These are phyloP conservation scores for Sesia apiformis DNA, from an alignment of 2,888 invertebrate species.

Conservation along the genomic window DNA sequence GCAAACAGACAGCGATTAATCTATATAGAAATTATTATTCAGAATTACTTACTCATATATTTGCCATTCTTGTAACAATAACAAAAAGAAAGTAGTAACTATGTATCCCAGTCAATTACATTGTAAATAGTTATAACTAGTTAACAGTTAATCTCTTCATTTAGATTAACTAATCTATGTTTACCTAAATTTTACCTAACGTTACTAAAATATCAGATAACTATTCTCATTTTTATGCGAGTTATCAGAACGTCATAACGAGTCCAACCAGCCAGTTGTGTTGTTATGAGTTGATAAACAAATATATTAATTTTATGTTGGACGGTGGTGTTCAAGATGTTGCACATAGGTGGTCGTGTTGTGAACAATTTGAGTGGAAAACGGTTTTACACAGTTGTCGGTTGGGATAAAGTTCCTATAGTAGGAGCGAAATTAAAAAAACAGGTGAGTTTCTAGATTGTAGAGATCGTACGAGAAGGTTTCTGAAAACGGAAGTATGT, in stretches of 20 bases:
- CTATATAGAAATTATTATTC: too few relatives aligned
- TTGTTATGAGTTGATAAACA: slow-evolving; percentile 6
- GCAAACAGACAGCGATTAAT: too few relatives aligned
- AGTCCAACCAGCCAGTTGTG: slow-evolving; percentile 5
- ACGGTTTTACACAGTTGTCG: slow-evolving; percentile 36
- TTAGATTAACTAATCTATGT: too few relatives aligned
- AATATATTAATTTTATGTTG: background rate
- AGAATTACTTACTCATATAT: too few relatives aligned
- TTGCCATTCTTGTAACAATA: too few relatives aligned
- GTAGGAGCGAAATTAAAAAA: slow-evolving; percentile 4
- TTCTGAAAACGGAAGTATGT: too few relatives aligned
- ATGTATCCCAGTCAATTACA: too few relatives aligned
- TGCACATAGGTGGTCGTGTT: slow-evolving; percentile 27
- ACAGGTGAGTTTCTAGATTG: background rate
- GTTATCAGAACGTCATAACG: slow-evolving; percentile 9
- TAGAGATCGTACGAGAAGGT: background rate
- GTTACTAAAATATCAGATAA: slow-evolving; percentile 12
- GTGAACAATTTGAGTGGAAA: slow-evolving; percentile 26
- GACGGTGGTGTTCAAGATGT: slow-evolving; percentile 3
- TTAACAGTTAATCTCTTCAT: too few relatives aligned
- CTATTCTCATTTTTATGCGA: slow-evolving; percentile 18
- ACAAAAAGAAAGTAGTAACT: too few relatives aligned
- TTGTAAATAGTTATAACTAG: too few relatives aligned
- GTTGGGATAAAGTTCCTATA: slow-evolving; percentile 26
- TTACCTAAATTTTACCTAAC: too few relatives aligned